These are phyloP conservation scores for Cotesia vestalis DNA, from an alignment of 1,140 invertebrate species.

Conservation along the genomic window DNA sequence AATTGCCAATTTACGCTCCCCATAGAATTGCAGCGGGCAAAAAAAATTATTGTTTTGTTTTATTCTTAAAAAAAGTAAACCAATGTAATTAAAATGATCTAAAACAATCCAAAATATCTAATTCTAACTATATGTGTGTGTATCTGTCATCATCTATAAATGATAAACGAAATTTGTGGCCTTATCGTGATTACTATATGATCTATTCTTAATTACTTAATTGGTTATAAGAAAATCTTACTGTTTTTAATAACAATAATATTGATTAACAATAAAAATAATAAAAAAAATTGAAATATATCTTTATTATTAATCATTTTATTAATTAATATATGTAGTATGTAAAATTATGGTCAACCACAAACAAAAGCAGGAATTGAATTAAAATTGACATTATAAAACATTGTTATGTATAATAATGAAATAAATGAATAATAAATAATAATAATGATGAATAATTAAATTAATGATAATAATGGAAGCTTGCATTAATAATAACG, in stretches of 20 bases:
- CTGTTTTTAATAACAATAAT: conserved; percentile 50
- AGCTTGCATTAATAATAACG: neutral
- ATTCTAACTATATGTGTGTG: neutral
- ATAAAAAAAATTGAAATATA: too few species aligned
- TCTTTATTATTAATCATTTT: too few species aligned
- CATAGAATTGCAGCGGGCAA: neutral
- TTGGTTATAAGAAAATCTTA: conserved; percentile 42
- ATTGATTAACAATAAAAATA: neutral
- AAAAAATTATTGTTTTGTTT: neutral
- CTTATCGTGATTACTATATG: conserved; percentile 53
- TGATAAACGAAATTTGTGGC: conserved; percentile 47
- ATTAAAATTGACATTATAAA: too few species aligned
- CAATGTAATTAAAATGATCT: too few species aligned
- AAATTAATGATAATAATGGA: neutral
- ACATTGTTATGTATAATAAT: too few species aligned
- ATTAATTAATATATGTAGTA: too few species aligned
- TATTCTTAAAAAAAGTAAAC: neutral
- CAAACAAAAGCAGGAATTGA: too few species aligned
- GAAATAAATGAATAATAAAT: too few species aligned
- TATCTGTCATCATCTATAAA: too few species aligned
- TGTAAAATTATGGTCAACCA: too few species aligned
- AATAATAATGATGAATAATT: conserved; percentile 8
- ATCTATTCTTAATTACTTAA: conserved; percentile 36
- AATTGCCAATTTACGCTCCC: conserved; percentile 18
- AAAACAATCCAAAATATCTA: too few species aligned